Percentiles rank a stretch among this genome's conserved stretches.
phyloP scores from a whole-genome alignment of 2,113 vertebrate species.

The cattle (Bos taurus) region ARS-UCD2.0 NC_037329.1:80613001-80613500 shows the following conservation, averaged over 20 bases:
- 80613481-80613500: constrained; percentile 15
- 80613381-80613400: constrained; percentile 27
- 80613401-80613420: background rate
- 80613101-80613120: background rate
- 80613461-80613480: background rate
- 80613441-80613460: background rate
- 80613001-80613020: constrained; percentile 43
- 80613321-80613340: background rate
- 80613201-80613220: background rate
- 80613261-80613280: background rate
- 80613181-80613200: background rate
- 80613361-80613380: constrained; percentile 4
- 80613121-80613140: constrained; percentile 8
- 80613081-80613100: background rate
- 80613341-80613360: constrained; percentile 27
- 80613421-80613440: background rate
- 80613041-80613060: constrained; percentile 35
- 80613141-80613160: background rate
- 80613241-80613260: background rate
- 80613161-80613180: background rate
- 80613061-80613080: background rate
- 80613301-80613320: constrained; percentile 28
- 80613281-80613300: constrained; percentile 25
- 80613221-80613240: background rate
- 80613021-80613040: constrained; percentile 42